Percentiles rank a stretch among this genome's conserved stretches.
These are phyloP conservation scores for Pleuronectes platessa DNA, from an alignment of 2,113 vertebrate genomes.

Conservation along the genomic window DNA sequence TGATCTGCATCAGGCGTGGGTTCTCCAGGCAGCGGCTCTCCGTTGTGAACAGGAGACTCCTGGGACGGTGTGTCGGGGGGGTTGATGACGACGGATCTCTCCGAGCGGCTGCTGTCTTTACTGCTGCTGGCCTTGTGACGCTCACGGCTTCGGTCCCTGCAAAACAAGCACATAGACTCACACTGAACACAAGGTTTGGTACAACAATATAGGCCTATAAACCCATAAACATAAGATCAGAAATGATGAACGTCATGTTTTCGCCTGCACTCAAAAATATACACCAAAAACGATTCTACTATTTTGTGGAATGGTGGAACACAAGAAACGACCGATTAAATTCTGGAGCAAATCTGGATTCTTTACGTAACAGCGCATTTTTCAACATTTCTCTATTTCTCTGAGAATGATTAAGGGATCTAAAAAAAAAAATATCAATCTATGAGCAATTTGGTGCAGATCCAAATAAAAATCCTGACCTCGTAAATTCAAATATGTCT, in stretches of 20 bases:
- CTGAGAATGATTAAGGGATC: no score
- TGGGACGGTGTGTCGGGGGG: slow-evolving; percentile 83
- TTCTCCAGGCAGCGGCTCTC: slow-evolving; percentile 87
- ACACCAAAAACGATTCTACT: no score
- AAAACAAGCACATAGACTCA: not conserved
- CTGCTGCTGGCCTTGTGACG: slow-evolving; percentile 88
- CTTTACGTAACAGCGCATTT: no score
- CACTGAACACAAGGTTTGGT: not conserved
- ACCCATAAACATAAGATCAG: not conserved
- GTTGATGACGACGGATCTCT: slow-evolving; percentile 92
- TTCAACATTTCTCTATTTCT: no score
- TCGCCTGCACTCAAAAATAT: no score
- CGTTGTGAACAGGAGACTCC: slow-evolving; percentile 74
- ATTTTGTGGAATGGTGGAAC: no score
- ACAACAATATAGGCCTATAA: not conserved
- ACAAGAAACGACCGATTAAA: no score
- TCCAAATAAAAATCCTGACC: no score
- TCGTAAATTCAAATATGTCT: no score
- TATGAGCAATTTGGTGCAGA: not conserved
- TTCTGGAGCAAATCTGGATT: not conserved
- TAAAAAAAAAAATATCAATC: not conserved
- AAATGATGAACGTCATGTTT: not conserved
- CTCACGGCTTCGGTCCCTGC: slow-evolving; percentile 87
- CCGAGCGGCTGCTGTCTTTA: slow-evolving; percentile 90
- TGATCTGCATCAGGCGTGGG: slow-evolving; percentile 81